Percentiles rank a stretch among this genome's conserved stretches.
Conservation (phyloP, 2,113 vertebrate genomes). For the Petrocephalus microphthalmus region DNA sequence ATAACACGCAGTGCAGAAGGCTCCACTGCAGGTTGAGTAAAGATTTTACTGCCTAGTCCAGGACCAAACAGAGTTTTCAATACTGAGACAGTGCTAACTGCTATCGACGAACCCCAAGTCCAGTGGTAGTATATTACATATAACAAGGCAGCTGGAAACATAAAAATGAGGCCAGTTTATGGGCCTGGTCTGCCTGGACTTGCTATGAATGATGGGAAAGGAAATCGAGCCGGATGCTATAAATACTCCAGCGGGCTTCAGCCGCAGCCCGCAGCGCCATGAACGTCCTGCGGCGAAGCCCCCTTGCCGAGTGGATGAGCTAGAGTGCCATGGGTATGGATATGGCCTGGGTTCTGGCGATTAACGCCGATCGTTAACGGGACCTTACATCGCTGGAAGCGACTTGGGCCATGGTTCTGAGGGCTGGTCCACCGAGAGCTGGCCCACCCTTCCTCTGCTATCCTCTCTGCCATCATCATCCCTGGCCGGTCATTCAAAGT, state of each 20-base stretch:
- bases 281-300: not conserved
- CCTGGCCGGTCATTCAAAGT: not conserved
- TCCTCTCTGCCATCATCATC: not conserved
- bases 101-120: not conserved
- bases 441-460: not conserved
- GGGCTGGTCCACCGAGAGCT: not conserved
- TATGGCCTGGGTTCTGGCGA: not conserved
- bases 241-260: not conserved
- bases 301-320: not conserved
- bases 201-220: conserved; percentile 10
- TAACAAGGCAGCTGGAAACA: not conserved
- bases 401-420: not conserved
- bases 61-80: conserved; percentile 9
- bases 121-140: not conserved
- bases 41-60: not conserved
- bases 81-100: not conserved
- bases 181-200: not conserved
- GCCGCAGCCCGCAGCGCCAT: not conserved
- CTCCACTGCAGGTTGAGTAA: not conserved
- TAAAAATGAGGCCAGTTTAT: conserved; percentile 12
- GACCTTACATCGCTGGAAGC: not conserved
- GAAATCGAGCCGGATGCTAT: conserved; percentile 4
- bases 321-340: not conserved
- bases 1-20: not conserved
- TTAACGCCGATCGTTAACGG: not conserved